Base-by-base conservation (phyloP, 2,888 invertebrate species). In the Trichopoda pennipes region DNA sequence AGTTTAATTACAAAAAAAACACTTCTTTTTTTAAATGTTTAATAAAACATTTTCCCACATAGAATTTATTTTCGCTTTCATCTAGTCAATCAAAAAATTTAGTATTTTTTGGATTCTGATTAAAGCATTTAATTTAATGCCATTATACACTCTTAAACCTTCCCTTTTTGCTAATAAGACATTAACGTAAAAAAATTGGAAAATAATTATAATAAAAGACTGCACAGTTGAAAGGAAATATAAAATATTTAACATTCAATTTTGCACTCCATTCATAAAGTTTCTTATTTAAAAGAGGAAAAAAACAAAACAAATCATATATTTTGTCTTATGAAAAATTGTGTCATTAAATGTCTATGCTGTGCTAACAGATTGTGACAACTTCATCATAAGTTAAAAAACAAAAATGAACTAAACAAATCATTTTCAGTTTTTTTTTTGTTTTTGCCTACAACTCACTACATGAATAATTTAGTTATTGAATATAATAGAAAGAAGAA, bases 311-410 rank as follows among this genome's bases (percentile, higher is more conserved):
- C n/a, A 44, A 60, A 66, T 44, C 42, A n/a, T 35, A 73, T 28
- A 61, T 49, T 42, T 56, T 60, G 75, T 42, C 58, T 42, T 68
- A 75, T 79, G 75, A 82, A 74, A 78, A 82, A 70, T 74, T 73
- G 73, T 80, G 79, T 74, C 73, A 73, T 80, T 74, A 74, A 80
- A 80, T 80, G 55, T 74, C 73, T 74, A 69, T 42, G 73, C 19
- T 78, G 81, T 77, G 78, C 78, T 72, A 82, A 82, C 75, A 79
- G 75, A 70, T 82, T 82, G 79, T 79, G 77, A 82, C 82, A 82
- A 82, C 75, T 80, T 80, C 73, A 80, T 74, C 68, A 69, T 77
- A 76, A 75, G 55, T 72, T 70, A 53, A 60, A 55, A 58, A 69
- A 44, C 53, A 60, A 55, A 58, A 69, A 44, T 53, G 55, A 35